Base-by-base conservation (phyloP, 2,888 invertebrate species). In the Rhogogaster chlorosoma region DNA sequence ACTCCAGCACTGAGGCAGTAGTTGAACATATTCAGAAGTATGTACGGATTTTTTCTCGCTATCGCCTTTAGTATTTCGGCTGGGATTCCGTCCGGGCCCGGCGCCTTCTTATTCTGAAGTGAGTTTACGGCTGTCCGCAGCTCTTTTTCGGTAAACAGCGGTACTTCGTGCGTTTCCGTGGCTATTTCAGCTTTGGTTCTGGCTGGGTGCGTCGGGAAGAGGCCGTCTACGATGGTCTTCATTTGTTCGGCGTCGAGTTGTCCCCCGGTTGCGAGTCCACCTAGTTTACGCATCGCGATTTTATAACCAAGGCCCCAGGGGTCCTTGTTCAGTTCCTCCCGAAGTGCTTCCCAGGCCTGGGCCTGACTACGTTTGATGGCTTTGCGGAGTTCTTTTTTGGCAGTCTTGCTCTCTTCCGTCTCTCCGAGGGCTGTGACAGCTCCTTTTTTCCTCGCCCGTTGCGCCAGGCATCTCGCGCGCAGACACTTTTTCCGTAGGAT, bases 291-390 rank as follows among this genome's bases (percentile, higher is more conserved):
- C 67, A 86, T 73, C 18, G 85, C 85, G 29, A 85, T 29, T 49
- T 83, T 87, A n/a, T 87, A 86, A 42, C 86, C 85, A 7, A 85
- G 84, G 82, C 86, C 85, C 85, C 86, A 84, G 0, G 80, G 86
- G 49, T 85, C 83, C 15, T 57, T 3, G 49, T 86, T 80, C 12
- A 86, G 77, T 9, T 84, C 82, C 73, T 53, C 78, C 29, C 71
- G 67, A 70, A 87, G 67, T 42, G 22, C n/a, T 49, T 85, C 71
- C 85, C 85, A 86, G 45, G 78, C 83, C n/a, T 80, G 71, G 36
- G 57, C 61, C 82, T 86, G 82, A 42, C 85, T 86, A 38, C 53
- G 26, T 71, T 49, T 18, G 49, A 86, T 86, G 73, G 84, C 83
- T 61, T 49, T 53, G 18, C 61, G 49, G 22, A 86, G 85, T 49